phyloP scores from a whole-genome alignment of 2,113 vertebrate species.

The Conger conger region DNA sequence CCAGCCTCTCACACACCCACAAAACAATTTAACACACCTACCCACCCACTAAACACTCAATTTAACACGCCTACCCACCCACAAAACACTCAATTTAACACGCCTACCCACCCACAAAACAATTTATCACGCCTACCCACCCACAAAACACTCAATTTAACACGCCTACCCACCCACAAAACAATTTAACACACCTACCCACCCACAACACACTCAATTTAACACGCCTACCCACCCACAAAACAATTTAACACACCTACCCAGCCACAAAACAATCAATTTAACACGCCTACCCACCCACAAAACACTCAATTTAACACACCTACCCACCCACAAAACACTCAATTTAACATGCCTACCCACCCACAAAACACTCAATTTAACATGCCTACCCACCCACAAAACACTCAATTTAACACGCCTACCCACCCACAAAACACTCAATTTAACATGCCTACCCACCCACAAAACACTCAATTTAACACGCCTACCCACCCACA shows the following conservation, averaged over 20 bases:
- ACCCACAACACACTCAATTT: background rate
- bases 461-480: background rate
- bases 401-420: background rate
- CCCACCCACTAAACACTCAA: too few relatives aligned
- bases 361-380: background rate
- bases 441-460: too few relatives aligned
- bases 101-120: background rate
- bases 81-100: background rate
- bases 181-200: background rate
- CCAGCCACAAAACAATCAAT: background rate
- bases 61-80: background rate
- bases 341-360: too few relatives aligned
- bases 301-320: background rate
- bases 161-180: background rate
- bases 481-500: background rate
- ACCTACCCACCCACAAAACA: background rate
- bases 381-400: background rate
- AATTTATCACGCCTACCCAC: too few relatives aligned
- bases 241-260: background rate
- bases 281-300: background rate
- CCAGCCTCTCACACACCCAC: constrained; percentile 23
- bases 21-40: background rate
- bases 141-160: background rate
- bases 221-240: background rate
- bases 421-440: background rate